Base-by-base conservation (phyloP, 1,140 invertebrate genomes). In the Zaprionus vittiger region DNA sequence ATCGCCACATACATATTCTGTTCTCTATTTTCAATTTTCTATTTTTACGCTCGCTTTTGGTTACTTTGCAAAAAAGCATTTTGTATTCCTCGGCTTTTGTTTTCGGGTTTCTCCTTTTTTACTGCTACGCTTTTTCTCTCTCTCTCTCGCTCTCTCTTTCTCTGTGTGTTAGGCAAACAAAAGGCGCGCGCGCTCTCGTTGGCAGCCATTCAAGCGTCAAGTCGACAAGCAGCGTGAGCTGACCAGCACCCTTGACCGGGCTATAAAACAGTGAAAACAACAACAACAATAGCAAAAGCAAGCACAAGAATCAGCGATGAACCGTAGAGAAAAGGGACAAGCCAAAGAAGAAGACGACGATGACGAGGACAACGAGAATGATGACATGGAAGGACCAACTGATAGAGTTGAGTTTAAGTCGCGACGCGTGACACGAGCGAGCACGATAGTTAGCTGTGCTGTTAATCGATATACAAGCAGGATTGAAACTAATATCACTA, bases 121-220 rank as follows among this genome's bases (percentile, higher is more conserved):
- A 54, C 69, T 75, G 17, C 41, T 47, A 47, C 41, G 20, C 24
- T 26, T 56, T 66, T 73, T 72, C 22, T 28, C 4, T 37, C 22
- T 31, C 6, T 9, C 24, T 26, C 52, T 63, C 9, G 20, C 47
- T 73, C 59, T 70, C 65, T 62, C 73, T 69, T 64, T 64, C 56
- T 41, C 44, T 34, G 31, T 67, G 31, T 64, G 71, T 41, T 73
- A 60, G 54, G 62, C 84, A 81, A 90, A 89, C 84, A 89, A 90
- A 90, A 90, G 85, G 81, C 74, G 68, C 79, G 66, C 79, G 68
- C 81, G 66, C 79, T 67, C 78, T 76, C 84, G 84, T 90, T 84
- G 81, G 85, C 85, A 90, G 81, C 84, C 85, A 89, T 90, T 89
- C 81, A 89, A 89, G 84, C 84, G 84, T 84, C 84, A 90, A 89